Percentiles rank a stretch among this genome's conserved stretches.
Conservation (phyloP, 2,888 invertebrate species). For the Phrixothrix hirtus region DNA sequence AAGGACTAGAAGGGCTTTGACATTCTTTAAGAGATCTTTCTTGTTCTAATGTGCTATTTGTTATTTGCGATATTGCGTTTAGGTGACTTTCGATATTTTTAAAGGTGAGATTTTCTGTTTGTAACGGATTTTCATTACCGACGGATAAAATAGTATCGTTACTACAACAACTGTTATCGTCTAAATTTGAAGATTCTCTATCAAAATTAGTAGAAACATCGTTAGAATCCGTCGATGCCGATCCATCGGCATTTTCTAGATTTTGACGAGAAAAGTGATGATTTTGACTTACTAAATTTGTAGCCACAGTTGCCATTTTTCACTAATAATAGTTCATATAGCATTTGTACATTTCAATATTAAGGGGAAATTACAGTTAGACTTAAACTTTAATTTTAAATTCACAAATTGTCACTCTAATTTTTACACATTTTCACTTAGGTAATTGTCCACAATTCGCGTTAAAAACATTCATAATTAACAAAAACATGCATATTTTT, state of each 20-base stretch:
- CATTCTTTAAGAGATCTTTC: slow-evolving; percentile 36
- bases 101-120: slow-evolving; percentile 58
- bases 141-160: slow-evolving; percentile 82
- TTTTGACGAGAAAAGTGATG: slow-evolving; percentile 45
- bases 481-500: slow-evolving; percentile 1
- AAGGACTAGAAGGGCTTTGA: slow-evolving; percentile 40
- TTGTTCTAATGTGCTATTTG: slow-evolving; percentile 56
- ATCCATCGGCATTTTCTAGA: slow-evolving; percentile 49
- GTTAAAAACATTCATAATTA: no score
- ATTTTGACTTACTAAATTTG: slow-evolving; percentile 41
- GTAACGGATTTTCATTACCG: slow-evolving; percentile 70
- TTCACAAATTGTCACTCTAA: slow-evolving; percentile 12
- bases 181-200: slow-evolving; percentile 55
- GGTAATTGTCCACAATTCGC: slow-evolving; percentile 2
- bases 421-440: slow-evolving; percentile 14
- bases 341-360: slow-evolving; percentile 2
- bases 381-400: slow-evolving; percentile 3
- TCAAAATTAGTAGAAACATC: slow-evolving; percentile 46
- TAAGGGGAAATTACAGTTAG: no score
- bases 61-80: slow-evolving; percentile 70
- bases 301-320: slow-evolving; percentile 36
- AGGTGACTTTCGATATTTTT: slow-evolving; percentile 71
- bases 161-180: slow-evolving; percentile 69
- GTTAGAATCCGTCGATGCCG: slow-evolving; percentile 51
- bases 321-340: no score